A percentile compares a stretch with the other conserved stretches of the same genome.
phyloP scores from a whole-genome alignment of 2,888 invertebrate genomes.

The Zaprionus obscuricornis region DNA sequence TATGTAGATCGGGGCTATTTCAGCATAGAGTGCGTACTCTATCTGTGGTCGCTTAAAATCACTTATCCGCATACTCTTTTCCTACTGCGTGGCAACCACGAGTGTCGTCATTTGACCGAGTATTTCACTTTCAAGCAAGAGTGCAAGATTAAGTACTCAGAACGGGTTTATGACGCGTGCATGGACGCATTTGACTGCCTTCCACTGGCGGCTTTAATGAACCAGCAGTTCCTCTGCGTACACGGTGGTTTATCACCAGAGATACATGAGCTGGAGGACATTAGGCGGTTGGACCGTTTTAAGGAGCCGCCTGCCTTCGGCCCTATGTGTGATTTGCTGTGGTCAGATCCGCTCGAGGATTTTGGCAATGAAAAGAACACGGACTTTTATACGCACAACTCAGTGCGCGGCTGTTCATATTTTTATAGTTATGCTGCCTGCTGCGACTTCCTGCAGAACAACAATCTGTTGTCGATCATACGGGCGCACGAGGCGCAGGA shows the following conservation, averaged over 20 bases:
- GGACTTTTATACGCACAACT: constrained; percentile 99
- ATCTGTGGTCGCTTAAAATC: constrained; percentile 99
- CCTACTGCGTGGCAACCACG: constrained; percentile 99
- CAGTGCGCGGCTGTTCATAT: constrained; percentile 99
- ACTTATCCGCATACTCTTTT: constrained; percentile 99
- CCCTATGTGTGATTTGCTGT: constrained; percentile 99
- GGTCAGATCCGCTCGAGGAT: constrained; percentile 99
- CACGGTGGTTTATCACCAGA: constrained; percentile 99
- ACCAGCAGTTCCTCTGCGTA: constrained; percentile 99
- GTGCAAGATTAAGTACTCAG: constrained; percentile 99
- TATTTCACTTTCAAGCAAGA: constrained; percentile 99
- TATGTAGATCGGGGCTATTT: constrained; percentile 99
- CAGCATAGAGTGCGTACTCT: constrained; percentile 93
- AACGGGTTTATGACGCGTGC: constrained; percentile 99
- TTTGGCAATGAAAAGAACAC: constrained; percentile 98
- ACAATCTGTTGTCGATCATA: constrained; percentile 99
- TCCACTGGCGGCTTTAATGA: constrained; percentile 99
- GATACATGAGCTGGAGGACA: constrained; percentile 99
- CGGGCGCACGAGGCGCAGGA: constrained; percentile 99
- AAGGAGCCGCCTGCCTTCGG: constrained; percentile 99
- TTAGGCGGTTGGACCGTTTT: constrained; percentile 98
- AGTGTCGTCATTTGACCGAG: constrained; percentile 99
- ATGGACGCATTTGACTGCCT: constrained; percentile 99
- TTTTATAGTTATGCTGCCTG: constrained; percentile 99
- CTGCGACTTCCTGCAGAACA: constrained; percentile 99